These are phyloP conservation scores for Sycophila sp. DNA, from an alignment of 1,140 invertebrate species.

Conservation along the genomic window DNA sequence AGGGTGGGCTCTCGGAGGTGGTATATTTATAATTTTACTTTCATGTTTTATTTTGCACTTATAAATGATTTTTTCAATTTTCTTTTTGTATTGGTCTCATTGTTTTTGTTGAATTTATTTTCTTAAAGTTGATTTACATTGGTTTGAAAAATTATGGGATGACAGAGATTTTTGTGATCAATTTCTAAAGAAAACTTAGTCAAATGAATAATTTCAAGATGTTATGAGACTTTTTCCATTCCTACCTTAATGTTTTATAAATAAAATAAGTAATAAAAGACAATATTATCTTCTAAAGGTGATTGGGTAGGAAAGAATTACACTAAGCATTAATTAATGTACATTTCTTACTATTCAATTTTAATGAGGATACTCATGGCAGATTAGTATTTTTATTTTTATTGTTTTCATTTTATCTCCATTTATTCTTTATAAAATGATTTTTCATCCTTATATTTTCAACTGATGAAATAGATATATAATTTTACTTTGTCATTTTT, in stretches of 20 bases:
- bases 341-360: no score
- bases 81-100: neutral
- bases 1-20: conserved; percentile 61
- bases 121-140: conserved; percentile 22
- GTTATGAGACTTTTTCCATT: neutral
- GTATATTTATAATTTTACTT: conserved; percentile 55
- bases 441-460: neutral
- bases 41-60: conserved; percentile 43
- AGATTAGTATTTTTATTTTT: no score
- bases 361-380: no score
- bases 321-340: no score
- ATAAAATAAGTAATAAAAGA: neutral
- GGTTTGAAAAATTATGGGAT: conserved; percentile 40
- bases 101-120: neutral
- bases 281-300: no score
- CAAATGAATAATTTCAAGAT: neutral
- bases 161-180: conserved; percentile 34
- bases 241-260: neutral
- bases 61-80: conserved; percentile 48
- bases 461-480: neutral
- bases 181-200: neutral
- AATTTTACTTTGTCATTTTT: conserved; percentile 18
- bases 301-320: no score
- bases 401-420: no score
- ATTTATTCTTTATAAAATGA: neutral